Evolutionary conservation across 2,113 vertebrate genomes (phyloP).

Genomic region (Etheostoma spectabile): DNA sequence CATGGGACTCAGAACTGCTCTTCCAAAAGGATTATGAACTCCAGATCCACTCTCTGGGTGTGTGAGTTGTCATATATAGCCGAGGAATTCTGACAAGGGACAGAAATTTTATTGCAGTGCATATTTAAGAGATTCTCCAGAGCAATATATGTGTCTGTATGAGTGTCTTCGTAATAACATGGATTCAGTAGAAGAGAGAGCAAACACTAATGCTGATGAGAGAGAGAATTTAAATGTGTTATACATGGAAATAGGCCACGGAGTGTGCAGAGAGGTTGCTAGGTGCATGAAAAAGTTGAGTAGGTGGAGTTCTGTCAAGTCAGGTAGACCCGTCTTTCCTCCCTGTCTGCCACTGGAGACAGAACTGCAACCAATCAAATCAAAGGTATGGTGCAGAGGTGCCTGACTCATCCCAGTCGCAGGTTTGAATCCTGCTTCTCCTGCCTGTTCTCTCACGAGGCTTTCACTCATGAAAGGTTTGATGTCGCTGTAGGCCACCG

Average conservation of each 20-base stretch:
- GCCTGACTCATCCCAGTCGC: background rate
- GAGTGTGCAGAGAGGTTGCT: conserved; percentile 17
- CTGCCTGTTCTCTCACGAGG: background rate
- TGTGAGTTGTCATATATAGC: conserved; percentile 16
- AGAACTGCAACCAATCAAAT: background rate
- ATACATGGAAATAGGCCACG: conserved; percentile 31
- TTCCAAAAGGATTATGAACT: conserved; percentile 25
- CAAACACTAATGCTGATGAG: conserved; percentile 11
- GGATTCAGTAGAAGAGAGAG: conserved; percentile 53
- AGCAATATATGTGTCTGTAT: background rate
- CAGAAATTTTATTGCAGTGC: conserved; percentile 17
- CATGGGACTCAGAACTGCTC: conserved; percentile 14
- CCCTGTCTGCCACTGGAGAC: conserved; percentile 11
- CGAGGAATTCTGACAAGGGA: conserved; percentile 22
- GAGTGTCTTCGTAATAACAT: conserved; percentile 50
- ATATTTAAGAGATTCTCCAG: conserved; percentile 33
- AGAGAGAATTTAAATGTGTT: conserved; percentile 28
- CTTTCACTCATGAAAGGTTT: conserved; percentile 4
- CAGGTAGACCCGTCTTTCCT: conserved; percentile 1
- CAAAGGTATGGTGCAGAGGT: conserved; percentile 11
- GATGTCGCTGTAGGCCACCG: background rate
- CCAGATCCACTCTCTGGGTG: conserved; percentile 17
- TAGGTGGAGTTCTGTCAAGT: conserved; percentile 20
- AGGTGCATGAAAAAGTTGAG: conserved; percentile 17
- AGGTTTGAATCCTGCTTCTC: conserved; percentile 8